A percentile compares a stretch with the other conserved stretches of the same genome.
Conservation (phyloP, 2,797 vertebrate genomes). For the Moxostoma hubbsi region DNA sequence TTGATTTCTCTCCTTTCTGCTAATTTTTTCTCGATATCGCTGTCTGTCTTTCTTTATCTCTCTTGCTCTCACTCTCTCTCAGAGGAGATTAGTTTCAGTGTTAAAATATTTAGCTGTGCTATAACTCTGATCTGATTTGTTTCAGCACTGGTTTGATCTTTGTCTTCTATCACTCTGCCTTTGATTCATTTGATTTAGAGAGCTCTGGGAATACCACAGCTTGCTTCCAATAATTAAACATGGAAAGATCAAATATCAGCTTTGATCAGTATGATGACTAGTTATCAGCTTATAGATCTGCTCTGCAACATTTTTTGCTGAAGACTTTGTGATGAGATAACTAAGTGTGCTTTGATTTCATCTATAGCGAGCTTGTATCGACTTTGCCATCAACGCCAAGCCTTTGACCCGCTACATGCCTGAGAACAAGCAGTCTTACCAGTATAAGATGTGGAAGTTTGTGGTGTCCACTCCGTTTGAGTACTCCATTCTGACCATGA, state of each 20-base stretch:
- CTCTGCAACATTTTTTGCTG: conserved; percentile 16
- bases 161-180: conserved; percentile 24
- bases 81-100: conserved; percentile 29
- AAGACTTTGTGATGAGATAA: no score
- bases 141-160: conserved; percentile 38
- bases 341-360: not conserved
- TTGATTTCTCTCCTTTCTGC: not conserved
- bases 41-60: not conserved
- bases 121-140: conserved; percentile 17
- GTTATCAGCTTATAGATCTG: conserved; percentile 10
- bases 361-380: conserved; percentile 93
- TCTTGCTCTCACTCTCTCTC: not conserved
- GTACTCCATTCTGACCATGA: conserved; percentile 98
- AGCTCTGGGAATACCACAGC: not conserved
- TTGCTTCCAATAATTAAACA: conserved; percentile 45
- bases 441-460: conserved; percentile 98
- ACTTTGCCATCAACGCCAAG: conserved; percentile 97
- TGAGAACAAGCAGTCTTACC: conserved; percentile 92
- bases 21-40: not conserved
- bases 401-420: conserved; percentile 98
- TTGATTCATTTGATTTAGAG: conserved; percentile 30
- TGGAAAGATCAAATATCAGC: conserved; percentile 17
- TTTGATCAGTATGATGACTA: conserved; percentile 11
- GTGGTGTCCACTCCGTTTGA: conserved; percentile 97
- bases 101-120: conserved; percentile 44